Conservation (phyloP, 2,888 invertebrate species). For the Luffia ferchaultella region DNA sequence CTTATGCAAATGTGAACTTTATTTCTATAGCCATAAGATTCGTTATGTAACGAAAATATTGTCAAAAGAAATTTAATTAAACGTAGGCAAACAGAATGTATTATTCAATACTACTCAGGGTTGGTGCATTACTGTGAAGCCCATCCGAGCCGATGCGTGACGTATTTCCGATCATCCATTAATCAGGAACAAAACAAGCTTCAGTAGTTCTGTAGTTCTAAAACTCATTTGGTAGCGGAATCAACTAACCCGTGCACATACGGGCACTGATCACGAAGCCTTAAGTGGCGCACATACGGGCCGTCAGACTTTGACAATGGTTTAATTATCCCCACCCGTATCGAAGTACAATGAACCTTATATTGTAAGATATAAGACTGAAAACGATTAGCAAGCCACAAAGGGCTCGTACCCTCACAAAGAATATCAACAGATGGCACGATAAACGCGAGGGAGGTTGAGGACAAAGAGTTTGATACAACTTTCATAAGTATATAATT, state of each 20-base stretch:
- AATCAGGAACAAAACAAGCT: too few species aligned
- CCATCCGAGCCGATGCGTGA: too few species aligned
- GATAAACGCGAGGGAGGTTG: background rate
- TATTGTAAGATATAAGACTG: background rate
- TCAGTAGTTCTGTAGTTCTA: background rate
- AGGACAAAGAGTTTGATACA: background rate
- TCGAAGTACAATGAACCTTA: background rate
- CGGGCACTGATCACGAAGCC: background rate
- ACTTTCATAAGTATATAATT: background rate
- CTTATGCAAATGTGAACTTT: too few species aligned
- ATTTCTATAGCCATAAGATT: too few species aligned
- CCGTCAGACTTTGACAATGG: background rate
- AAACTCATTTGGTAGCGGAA: background rate
- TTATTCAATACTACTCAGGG: too few species aligned
- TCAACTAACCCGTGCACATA: too few species aligned
- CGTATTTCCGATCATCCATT: too few species aligned
- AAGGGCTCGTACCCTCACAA: background rate
- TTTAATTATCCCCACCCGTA: background rate
- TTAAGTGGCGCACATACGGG: background rate
- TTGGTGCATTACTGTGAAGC: too few species aligned
- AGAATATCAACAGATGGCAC: background rate
- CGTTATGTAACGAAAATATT: too few species aligned
- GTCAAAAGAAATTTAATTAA: too few species aligned
- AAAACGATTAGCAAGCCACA: background rate
- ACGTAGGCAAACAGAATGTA: too few species aligned